A percentile compares a stretch with the other conserved stretches of the same genome.
These are phyloP conservation scores for Falco naumanni DNA, from an alignment of 2,797 vertebrate species.

Conservation along the genomic window DNA sequence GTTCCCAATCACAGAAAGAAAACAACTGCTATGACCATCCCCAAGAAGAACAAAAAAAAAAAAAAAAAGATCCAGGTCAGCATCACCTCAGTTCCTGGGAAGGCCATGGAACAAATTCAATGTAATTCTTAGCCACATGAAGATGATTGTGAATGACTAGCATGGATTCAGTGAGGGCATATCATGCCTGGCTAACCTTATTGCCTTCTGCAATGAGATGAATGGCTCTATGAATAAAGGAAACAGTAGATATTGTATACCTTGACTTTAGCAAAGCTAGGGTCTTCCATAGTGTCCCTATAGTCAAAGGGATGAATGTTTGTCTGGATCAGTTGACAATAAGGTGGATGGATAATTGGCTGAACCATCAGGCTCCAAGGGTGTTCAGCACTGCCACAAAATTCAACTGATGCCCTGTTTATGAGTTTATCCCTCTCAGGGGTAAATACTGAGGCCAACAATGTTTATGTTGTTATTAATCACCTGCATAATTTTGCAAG, in stretches of 20 bases:
- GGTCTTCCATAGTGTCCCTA: neutral
- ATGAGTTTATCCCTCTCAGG: neutral
- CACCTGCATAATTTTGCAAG: neutral
- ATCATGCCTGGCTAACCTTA: neutral
- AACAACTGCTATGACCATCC: neutral
- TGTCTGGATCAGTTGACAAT: neutral
- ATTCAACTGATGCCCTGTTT: neutral
- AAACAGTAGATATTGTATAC: neutral
- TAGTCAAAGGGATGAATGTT: neutral
- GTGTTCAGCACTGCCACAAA: neutral
- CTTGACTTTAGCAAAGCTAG: neutral
- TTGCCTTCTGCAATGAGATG: neutral
- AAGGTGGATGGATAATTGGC: neutral
- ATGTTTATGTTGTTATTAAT: neutral
- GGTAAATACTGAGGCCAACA: neutral
- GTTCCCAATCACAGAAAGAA: neutral
- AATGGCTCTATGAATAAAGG: neutral
- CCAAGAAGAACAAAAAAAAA: neutral
- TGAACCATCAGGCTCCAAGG: neutral
- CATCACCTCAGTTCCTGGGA: neutral
- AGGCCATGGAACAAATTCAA: neutral
- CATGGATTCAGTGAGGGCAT: neutral
- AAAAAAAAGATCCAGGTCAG: neutral
- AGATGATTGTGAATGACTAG: neutral
- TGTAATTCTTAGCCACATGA: neutral